Base-by-base conservation (phyloP, 1,140 invertebrate species). In the Asobara japonica region DNA sequence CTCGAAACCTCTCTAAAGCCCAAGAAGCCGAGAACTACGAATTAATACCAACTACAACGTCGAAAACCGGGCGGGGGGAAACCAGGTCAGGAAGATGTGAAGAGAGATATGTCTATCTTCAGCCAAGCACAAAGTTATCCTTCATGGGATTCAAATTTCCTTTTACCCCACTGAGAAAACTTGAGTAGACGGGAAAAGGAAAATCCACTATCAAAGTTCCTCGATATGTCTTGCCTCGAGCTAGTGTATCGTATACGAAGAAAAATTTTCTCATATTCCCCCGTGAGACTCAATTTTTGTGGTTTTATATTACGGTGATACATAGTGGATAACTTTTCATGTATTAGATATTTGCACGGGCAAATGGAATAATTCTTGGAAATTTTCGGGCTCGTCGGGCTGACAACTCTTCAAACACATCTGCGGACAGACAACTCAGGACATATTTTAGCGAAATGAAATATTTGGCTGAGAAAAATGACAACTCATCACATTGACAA, bases 71-170 rank as follows among this genome's bases (percentile, higher is more conserved):
- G n/a, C n/a, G n/a, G n/a, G 30, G 13, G 11, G 13, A 22, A 38
- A 29, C 33, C 51, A 51, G 66, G 33, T 31, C 25, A 67, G 36
- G 13, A 25, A 68, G 31, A 29, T 38, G 33, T 22, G 25, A 38
- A 41, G 33, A 27, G 25, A 38, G 33, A 41, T 33, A 67, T 20
- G 38, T 45, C 41, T 67, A 67, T 67, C 65, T 67, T 22, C 22
- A 45, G 20, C 18, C 31, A 38, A 38, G 31, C 36, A 22, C 33
- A 67, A 67, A 67, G 31, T 67, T 45, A 67, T 38, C 65, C 65
- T 33, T 67, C 65, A 45, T 18, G 36, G 65, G 38, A 67, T 67
- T 67, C 25, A 67, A 38, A 67, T 67, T 41, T 67, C 41, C 56
- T 29, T 60, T 60, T 60, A 60, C 56, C 56, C 20, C 18, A 29